A percentile compares a stretch with the other conserved stretches of the same genome.
Evolutionary conservation across 2,888 invertebrate genomes (phyloP).

Genomic region (Tanaodytes sp.): DNA sequence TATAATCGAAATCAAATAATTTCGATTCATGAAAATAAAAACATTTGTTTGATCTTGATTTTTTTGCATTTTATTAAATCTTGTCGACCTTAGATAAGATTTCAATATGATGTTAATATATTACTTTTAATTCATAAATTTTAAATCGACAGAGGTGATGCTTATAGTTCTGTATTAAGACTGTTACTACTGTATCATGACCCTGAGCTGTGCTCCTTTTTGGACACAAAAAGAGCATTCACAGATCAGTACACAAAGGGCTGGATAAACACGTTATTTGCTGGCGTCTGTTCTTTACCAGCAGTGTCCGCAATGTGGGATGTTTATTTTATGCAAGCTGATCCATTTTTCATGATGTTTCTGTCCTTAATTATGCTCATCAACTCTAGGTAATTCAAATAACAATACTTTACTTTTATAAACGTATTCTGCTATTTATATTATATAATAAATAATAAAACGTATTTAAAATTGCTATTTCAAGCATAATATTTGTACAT

Average conservation of each 20-base stretch:
- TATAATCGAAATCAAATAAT: too few species aligned
- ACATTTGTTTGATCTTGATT: too few species aligned
- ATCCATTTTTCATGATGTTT: slow-evolving; percentile 97
- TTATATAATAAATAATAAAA: too few species aligned
- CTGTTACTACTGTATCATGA: slow-evolving; percentile 96
- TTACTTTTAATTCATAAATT: too few species aligned
- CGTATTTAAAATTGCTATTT: too few species aligned
- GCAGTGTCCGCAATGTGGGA: slow-evolving; percentile 97
- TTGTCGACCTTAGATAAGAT: too few species aligned
- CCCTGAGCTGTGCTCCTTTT: slow-evolving; percentile 95
- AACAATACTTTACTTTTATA: too few species aligned
- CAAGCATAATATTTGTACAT: too few species aligned
- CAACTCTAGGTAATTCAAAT: slow-evolving; percentile 84
- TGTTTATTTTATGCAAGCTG: slow-evolving; percentile 94
- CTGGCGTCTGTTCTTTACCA: slow-evolving; percentile 87
- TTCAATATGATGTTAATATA: too few species aligned
- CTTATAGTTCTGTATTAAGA: slow-evolving; percentile 75
- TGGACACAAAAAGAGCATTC: slow-evolving; percentile 95
- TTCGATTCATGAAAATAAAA: too few species aligned
- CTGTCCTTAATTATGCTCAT: slow-evolving; percentile 94
- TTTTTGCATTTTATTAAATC: too few species aligned
- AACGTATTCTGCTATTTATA: too few species aligned
- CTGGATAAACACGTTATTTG: slow-evolving; percentile 94
- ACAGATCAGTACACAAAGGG: slow-evolving; percentile 90
- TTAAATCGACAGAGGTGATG: slow-evolving; percentile 75